Conservation (phyloP, 2,113 vertebrate genomes). For the Ranitomeya variabilis region DNA sequence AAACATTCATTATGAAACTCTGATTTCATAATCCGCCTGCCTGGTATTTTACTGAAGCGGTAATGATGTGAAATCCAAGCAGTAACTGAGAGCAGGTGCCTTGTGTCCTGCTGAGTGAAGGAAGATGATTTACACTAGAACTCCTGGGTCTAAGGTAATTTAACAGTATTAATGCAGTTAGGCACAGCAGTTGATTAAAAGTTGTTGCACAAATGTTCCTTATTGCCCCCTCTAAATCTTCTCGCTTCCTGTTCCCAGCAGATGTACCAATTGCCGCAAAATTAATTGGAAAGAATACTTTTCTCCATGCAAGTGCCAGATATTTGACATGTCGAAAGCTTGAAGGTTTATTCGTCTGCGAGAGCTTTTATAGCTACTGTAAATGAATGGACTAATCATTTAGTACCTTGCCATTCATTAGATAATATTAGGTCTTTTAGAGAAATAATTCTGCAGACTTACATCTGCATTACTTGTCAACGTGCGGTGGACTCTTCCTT, state of each 20-base stretch:
- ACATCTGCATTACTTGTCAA: constrained; percentile 20
- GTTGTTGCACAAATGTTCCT: constrained; percentile 78
- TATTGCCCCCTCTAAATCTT: constrained; percentile 74
- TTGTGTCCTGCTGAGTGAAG: constrained; percentile 74
- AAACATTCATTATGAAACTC: constrained; percentile 69
- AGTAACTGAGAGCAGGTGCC: constrained; percentile 77
- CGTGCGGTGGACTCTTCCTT: constrained; percentile 1
- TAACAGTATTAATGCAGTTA: constrained; percentile 73
- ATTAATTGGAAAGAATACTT: constrained; percentile 73
- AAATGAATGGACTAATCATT: constrained; percentile 55
- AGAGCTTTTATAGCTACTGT: constrained; percentile 43
- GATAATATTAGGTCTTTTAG: constrained; percentile 45
- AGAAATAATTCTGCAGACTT: constrained; percentile 37
- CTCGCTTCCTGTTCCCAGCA: constrained; percentile 65
- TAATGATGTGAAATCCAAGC: constrained; percentile 85
- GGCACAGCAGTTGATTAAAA: constrained; percentile 80
- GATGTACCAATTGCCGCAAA: constrained; percentile 72
- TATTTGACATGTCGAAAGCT: constrained; percentile 59
- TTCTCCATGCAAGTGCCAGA: constrained; percentile 67
- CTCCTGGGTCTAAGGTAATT: constrained; percentile 71
- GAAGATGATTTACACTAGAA: constrained; percentile 73
- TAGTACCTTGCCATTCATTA: constrained; percentile 51
- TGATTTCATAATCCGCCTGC: constrained; percentile 74
- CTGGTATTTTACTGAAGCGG: constrained; percentile 72
- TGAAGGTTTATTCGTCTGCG: constrained; percentile 48